Evolutionary conservation across 2,797 vertebrate genomes (phyloP).

Genomic region (Cossypha caffra): DNA sequence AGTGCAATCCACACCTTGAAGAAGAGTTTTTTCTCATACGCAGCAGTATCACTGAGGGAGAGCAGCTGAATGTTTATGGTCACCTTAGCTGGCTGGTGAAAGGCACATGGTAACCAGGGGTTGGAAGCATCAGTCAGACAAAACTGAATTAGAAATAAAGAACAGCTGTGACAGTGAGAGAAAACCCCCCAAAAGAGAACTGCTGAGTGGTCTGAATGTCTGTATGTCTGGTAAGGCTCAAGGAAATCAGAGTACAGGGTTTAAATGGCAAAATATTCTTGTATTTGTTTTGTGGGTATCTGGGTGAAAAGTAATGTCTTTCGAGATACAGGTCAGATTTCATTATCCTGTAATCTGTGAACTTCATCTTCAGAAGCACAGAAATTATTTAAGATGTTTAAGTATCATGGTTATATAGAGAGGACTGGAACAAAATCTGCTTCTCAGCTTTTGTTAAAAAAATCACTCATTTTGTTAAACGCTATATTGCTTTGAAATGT

Average conservation of each 20-base stretch:
- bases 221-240: background rate
- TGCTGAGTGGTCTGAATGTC: background rate
- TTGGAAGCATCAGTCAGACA: background rate
- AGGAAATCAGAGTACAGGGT: background rate
- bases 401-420: background rate
- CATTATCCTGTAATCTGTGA: background rate
- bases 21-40: background rate
- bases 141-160: background rate
- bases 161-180: background rate
- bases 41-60: background rate
- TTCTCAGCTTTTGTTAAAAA: background rate
- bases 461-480: fast-evolving
- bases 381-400: background rate
- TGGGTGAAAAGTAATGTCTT: background rate
- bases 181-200: background rate
- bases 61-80: background rate
- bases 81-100: background rate
- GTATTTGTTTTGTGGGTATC: fast-evolving
- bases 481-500: background rate
- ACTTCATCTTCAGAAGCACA: background rate
- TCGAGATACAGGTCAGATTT: background rate
- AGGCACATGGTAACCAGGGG: background rate
- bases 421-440: fast-evolving
- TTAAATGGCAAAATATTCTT: background rate
- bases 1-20: background rate